Base-by-base conservation (phyloP, 2,888 invertebrate genomes). In the Conistra vaccinii region DNA sequence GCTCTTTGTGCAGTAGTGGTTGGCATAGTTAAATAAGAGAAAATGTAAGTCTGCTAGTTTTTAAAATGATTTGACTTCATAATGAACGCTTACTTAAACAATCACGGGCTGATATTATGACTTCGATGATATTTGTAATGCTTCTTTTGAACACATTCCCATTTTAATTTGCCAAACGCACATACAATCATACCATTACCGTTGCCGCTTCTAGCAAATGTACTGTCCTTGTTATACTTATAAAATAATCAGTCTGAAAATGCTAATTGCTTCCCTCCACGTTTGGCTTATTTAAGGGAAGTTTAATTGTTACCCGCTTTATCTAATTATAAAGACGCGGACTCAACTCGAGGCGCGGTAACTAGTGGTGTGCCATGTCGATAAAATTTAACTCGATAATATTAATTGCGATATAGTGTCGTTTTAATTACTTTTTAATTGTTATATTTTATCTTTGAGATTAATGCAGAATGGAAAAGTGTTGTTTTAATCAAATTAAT, bases 221-320 rank as follows among this genome's bases (percentile, higher is more conserved):
- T 55, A 62, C 45, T 32, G 45, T 66, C 78, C 55, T 69, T 77
- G 84, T 83, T 82, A 78, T 70, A 89, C 92, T 93, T 93, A 94
- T 94, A 94, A 95, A 94, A 94, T 95, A 95, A 96, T 95, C 93
- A 94, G 89, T 87, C 90, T 86, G 89, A 93, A 94, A 94, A 94
- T 94, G 88, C 93, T 95, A 96, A 95, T 95, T 95, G 94, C 93
- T 91, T 89, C 92, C 91, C 91, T 87, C 91, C 87, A 89, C 91
- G 92, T 93, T 95, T 95, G 94, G 94, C 94, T 95, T 95, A 95
- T 96, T 96, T 95, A 95, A 95, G 94, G 93, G 92, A 94, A 95
- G 94, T 96, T 96, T 95, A 95, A 96, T 96, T 95, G 95, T 93
- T 91, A 93, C 92, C 91, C 94, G 90, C 94, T 94, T 94, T 94